Percentiles rank a stretch among this genome's conserved stretches.
phyloP scores from a whole-genome alignment of 2,888 invertebrate species.

The Meandrusa payeni region DNA sequence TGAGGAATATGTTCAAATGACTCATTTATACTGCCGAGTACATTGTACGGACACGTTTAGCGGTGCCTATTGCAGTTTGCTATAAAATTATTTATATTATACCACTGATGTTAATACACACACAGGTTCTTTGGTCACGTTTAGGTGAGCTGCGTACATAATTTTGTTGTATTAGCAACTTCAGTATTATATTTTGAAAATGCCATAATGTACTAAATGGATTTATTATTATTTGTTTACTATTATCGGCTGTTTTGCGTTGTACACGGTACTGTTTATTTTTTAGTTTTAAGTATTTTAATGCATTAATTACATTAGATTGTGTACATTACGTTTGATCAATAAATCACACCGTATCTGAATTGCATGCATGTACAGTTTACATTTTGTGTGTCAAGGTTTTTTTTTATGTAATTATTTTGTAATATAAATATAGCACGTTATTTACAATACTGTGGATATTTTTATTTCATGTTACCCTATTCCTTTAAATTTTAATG shows the following conservation, averaged over 20 bases:
- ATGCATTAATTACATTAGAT: constrained; percentile 48
- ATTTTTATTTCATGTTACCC: constrained; percentile 34
- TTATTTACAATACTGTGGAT: constrained; percentile 68
- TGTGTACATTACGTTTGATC: constrained; percentile 67
- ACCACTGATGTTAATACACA: constrained; percentile 30
- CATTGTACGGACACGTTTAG: constrained; percentile 28
- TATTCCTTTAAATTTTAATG: not conserved
- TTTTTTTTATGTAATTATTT: constrained; percentile 77
- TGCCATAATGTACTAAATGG: constrained; percentile 77
- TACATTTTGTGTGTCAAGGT: constrained; percentile 71
- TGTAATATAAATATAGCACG: constrained; percentile 80
- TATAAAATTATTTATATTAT: constrained; percentile 25
- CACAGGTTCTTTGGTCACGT: constrained; percentile 29
- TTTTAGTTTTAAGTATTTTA: constrained; percentile 51
- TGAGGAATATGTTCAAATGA: constrained; percentile 51
- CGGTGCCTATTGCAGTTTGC: constrained; percentile 25
- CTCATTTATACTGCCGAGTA: constrained; percentile 38
- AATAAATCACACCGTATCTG: constrained; percentile 56
- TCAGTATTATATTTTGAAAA: constrained; percentile 75
- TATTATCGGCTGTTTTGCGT: constrained; percentile 55
- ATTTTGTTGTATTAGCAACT: constrained; percentile 76
- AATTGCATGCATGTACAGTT: constrained; percentile 76
- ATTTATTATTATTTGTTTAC: constrained; percentile 59
- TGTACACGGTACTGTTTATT: constrained; percentile 52
- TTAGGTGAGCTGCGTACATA: constrained; percentile 60